Evolutionary conservation across 2,113 vertebrate species (phyloP).

Genomic region (Geococcyx californianus): DNA sequence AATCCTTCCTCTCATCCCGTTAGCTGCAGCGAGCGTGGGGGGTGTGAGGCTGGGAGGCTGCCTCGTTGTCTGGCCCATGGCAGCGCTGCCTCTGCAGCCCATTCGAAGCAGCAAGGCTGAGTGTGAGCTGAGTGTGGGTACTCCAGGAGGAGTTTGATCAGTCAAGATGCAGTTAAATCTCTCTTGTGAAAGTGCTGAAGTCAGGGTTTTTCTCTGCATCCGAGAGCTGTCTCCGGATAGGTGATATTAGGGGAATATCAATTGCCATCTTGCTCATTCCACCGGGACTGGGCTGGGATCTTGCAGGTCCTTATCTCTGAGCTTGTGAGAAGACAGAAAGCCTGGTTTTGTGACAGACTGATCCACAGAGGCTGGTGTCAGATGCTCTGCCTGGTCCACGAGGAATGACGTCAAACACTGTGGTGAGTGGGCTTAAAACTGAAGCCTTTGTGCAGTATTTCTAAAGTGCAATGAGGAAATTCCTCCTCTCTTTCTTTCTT

Average conservation of each 20-base stretch:
- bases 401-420: background rate
- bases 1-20: background rate
- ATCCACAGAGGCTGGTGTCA: background rate
- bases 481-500: background rate
- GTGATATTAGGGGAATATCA: background rate
- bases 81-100: background rate
- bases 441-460: background rate
- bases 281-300: background rate
- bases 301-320: background rate
- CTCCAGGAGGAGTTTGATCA: background rate
- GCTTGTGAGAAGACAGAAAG: background rate
- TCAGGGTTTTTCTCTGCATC: background rate
- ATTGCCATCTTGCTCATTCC: background rate
- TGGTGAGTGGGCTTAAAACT: background rate
- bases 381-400: background rate
- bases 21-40: rapidly evolving
- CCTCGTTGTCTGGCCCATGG: background rate
- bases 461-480: background rate
- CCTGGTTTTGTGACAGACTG: background rate
- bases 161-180: background rate
- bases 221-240: background rate
- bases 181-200: background rate
- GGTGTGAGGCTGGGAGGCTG: background rate
- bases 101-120: background rate
- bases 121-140: background rate